Evolutionary conservation across 2,888 invertebrate genomes (phyloP).

Genomic region (Plutella xylostella): DNA sequence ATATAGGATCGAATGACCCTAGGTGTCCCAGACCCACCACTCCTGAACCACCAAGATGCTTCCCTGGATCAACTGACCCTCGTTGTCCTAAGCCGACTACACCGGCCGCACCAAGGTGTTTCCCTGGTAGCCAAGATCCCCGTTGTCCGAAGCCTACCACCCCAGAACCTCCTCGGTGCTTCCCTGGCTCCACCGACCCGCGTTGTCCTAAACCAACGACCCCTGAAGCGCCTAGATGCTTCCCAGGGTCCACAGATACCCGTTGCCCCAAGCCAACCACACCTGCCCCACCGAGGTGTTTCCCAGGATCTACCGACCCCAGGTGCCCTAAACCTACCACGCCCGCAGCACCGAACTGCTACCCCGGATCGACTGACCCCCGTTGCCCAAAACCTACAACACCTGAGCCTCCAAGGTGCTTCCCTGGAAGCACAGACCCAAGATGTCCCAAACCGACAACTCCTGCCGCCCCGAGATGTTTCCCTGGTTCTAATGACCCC

Average conservation of each 20-base stretch:
- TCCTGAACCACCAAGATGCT: conserved; percentile 23
- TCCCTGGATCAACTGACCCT: conserved; percentile 28
- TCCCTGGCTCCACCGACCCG: conserved; percentile 38
- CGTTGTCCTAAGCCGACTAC: conserved; percentile 29
- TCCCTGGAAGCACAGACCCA: conserved; percentile 27
- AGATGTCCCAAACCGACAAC: conserved; percentile 24
- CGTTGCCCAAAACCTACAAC: conserved; percentile 24
- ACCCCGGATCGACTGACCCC: conserved; percentile 30
- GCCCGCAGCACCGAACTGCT: conserved; percentile 23
- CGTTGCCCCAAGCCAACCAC: conserved; percentile 28
- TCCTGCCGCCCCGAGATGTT: conserved; percentile 19
- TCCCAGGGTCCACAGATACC: conserved; percentile 28
- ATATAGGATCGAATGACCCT: conserved; percentile 38
- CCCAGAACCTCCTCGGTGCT: conserved; percentile 20
- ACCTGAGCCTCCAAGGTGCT: conserved; percentile 24
- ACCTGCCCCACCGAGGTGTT: conserved; percentile 16
- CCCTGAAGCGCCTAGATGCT: conserved; percentile 23
- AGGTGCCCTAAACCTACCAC: conserved; percentile 33
- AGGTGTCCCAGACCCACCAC: conserved; percentile 33
- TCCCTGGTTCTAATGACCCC: conserved; percentile 24
- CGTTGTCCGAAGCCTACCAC: conserved; percentile 24
- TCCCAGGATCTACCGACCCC: conserved; percentile 26
- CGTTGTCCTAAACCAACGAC: conserved; percentile 34
- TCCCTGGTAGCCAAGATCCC: conserved; percentile 23
- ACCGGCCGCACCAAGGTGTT: conserved; percentile 23